A percentile compares a stretch with the other conserved stretches of the same genome.
These are phyloP conservation scores for Drosophila putrida DNA, from an alignment of 2,888 invertebrate genomes.

Conservation along the genomic window DNA sequence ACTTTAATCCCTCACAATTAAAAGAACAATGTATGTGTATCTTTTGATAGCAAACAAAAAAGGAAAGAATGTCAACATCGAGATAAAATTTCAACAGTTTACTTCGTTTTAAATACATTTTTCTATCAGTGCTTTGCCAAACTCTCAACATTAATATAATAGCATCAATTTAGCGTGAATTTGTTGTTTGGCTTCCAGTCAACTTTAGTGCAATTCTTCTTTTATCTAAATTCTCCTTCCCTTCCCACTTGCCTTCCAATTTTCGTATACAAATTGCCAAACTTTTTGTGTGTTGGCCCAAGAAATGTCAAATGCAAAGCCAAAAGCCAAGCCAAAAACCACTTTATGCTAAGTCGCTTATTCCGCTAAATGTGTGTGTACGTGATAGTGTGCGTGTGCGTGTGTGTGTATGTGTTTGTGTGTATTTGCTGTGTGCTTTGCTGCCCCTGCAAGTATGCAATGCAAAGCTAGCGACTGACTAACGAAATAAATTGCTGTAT, in stretches of 20 bases:
- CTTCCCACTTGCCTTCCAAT: conserved; percentile 29
- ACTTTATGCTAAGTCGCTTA: conserved; percentile 67
- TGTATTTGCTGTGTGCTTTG: conserved; percentile 11
- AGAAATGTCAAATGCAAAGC: conserved; percentile 66
- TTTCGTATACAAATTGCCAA: conserved; percentile 54
- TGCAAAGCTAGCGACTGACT: conserved; percentile 57
- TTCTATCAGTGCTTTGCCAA: background rate
- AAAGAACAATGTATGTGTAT: too few species aligned
- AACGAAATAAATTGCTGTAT: conserved; percentile 77
- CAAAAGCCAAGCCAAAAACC: conserved; percentile 66
- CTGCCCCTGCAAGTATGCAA: conserved; percentile 44
- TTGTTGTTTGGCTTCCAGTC: conserved; percentile 32
- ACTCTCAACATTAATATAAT: conserved; percentile 23
- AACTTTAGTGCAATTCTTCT: conserved; percentile 29
- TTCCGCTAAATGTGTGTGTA: conserved; percentile 40
- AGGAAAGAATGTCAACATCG: background rate
- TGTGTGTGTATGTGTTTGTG: conserved; percentile 8
- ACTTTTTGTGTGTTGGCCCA: conserved; percentile 64
- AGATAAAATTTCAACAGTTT: background rate
- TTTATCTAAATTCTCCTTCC: conserved; percentile 6
- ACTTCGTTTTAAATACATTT: background rate
- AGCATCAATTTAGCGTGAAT: conserved; percentile 40
- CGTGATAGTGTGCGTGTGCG: conserved; percentile 3
- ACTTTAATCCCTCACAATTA: too few species aligned
- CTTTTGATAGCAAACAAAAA: background rate